These are phyloP conservation scores for Lithophane leautieri DNA, from an alignment of 2,888 invertebrate species.

Conservation along the genomic window DNA sequence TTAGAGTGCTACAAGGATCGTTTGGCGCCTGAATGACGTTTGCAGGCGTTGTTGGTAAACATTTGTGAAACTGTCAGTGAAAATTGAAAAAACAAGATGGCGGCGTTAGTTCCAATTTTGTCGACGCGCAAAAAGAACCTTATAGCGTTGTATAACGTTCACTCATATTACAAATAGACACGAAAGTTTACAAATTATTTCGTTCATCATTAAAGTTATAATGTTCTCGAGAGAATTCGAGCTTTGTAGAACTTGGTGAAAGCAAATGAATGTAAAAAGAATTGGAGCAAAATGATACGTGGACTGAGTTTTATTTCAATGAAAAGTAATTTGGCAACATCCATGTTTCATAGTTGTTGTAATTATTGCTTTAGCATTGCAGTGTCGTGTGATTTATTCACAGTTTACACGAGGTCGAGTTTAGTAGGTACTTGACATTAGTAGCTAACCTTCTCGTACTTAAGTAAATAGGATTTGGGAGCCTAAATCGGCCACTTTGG, in stretches of 20 bases:
- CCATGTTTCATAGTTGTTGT: background rate
- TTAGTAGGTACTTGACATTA: background rate
- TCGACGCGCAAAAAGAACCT: background rate
- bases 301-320: slow-evolving; percentile 22
- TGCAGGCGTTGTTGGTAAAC: background rate
- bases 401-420: background rate
- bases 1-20: background rate
- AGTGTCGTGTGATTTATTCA: background rate
- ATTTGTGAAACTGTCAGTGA: background rate
- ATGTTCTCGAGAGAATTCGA: slow-evolving; percentile 30
- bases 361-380: background rate
- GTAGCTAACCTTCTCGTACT: background rate
- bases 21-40: background rate
- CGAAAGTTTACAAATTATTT: slow-evolving; percentile 45
- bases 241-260: slow-evolving; percentile 32
- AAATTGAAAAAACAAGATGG: background rate
- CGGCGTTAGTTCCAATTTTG: background rate
- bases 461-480: background rate
- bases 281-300: slow-evolving; percentile 35
- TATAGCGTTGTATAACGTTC: background rate
- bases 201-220: slow-evolving; percentile 51
- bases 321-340: slow-evolving; percentile 5
- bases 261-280: slow-evolving; percentile 41
- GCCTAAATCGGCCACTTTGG: no score
- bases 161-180: slow-evolving; percentile 30